phyloP scores from a whole-genome alignment of 2,888 invertebrate species.

The Nasonovia ribisnigri region DNA sequence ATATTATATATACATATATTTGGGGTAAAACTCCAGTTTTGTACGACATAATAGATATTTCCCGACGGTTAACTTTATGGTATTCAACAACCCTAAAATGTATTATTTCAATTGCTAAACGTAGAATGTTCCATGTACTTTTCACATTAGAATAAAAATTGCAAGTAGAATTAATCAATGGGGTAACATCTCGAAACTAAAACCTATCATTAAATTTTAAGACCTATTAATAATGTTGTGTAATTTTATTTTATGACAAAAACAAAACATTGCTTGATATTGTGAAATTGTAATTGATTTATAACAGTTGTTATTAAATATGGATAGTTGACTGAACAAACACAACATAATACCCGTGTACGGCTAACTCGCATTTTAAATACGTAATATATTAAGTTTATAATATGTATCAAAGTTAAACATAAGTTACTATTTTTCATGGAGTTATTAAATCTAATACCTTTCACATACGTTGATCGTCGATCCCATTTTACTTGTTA shows the following conservation, averaged over 20 bases:
- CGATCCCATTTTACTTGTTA: background rate
- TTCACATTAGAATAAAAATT: background rate
- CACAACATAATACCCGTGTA: background rate
- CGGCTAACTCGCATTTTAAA: background rate
- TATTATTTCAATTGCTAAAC: background rate
- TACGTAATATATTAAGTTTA: background rate
- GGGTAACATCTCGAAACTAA: background rate
- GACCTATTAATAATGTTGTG: background rate
- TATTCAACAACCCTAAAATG: slow-evolving; percentile 6
- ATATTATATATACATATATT: background rate
- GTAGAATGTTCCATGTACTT: background rate
- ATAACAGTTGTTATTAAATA: background rate
- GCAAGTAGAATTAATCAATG: background rate
- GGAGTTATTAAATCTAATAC: no score
- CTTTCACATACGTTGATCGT: background rate
- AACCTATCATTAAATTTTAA: background rate
- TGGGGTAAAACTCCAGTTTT: background rate
- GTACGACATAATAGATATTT: slow-evolving; percentile 32
- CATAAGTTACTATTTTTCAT: background rate
- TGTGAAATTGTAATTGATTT: background rate
- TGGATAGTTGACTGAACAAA: background rate
- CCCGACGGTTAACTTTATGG: background rate
- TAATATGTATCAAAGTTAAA: background rate
- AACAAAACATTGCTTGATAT: background rate
- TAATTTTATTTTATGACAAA: background rate